phyloP scores from a whole-genome alignment of 2,797 vertebrate species.

The Anomalospiza imberbis region DNA sequence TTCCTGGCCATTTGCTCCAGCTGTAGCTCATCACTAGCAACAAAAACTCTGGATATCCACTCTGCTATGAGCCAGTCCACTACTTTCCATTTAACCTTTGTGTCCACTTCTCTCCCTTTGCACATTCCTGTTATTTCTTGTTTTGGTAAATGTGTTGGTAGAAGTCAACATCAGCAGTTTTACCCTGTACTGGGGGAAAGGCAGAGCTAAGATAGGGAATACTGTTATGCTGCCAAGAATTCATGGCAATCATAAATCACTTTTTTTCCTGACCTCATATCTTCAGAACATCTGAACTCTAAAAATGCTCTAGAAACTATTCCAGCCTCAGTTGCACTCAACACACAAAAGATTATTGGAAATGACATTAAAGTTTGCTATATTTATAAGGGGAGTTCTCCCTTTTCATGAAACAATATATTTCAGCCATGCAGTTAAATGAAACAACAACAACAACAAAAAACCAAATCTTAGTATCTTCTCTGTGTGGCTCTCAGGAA shows the following conservation, averaged over 20 bases:
- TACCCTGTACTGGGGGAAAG: accelerated
- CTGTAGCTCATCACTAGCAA: neutral
- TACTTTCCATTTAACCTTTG: neutral
- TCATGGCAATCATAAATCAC: neutral
- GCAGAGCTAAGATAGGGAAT: neutral
- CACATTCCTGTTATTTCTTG: neutral
- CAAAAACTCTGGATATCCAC: neutral
- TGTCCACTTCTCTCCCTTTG: neutral
- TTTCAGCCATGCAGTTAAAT: neutral
- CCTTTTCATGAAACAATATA: neutral
- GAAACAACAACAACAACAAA: neutral
- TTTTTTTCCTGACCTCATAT: neutral
- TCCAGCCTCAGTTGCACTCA: neutral
- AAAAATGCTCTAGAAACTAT: neutral
- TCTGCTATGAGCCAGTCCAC: neutral
- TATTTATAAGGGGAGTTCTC: neutral
- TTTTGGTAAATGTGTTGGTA: neutral
- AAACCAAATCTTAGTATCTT: neutral
- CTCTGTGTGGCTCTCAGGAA: neutral
- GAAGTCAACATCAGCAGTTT: neutral
- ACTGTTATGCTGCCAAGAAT: neutral
- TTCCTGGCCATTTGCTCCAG: neutral
- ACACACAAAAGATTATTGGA: neutral
- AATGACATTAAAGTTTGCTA: neutral
- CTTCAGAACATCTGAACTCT: neutral